A percentile compares a stretch with the other conserved stretches of the same genome.
phyloP scores from a whole-genome alignment of 2,888 invertebrate genomes.

The Cryptosula pallasiana region DNA sequence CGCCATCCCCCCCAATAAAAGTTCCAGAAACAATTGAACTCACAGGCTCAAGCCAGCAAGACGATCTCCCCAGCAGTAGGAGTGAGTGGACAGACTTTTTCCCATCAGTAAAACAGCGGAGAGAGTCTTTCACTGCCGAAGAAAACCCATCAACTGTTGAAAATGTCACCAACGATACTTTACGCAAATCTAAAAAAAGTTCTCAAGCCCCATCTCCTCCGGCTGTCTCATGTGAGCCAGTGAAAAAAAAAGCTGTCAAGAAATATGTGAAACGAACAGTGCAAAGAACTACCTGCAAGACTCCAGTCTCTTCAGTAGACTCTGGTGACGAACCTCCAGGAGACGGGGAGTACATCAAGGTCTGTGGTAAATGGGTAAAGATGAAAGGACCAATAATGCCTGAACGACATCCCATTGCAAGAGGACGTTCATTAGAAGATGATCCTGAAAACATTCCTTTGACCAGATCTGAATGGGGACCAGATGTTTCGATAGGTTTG shows the following conservation, averaged over 20 bases:
- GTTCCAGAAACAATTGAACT: neutral
- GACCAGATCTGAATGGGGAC: neutral
- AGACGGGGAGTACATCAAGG: constrained; percentile 3
- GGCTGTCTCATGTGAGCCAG: neutral
- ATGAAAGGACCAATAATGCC: neutral
- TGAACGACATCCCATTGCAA: neutral
- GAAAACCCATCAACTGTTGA: neutral
- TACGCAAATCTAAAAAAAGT: too few relatives aligned
- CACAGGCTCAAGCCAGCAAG: neutral
- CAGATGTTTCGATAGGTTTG: neutral
- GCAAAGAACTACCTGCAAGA: neutral
- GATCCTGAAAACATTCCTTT: neutral
- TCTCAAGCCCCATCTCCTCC: constrained; percentile 7
- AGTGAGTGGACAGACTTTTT: neutral
- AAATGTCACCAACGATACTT: neutral
- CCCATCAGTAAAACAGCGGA: constrained; percentile 2
- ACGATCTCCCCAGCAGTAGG: neutral
- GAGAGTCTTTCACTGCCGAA: neutral
- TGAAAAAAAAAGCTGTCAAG: neutral
- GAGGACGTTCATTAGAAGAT: neutral
- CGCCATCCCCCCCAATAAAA: too few relatives aligned
- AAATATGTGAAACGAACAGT: constrained; percentile 3
- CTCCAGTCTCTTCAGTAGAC: neutral
- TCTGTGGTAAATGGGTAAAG: constrained; percentile 15
- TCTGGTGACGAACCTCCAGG: neutral